Conservation (phyloP, 2,113 vertebrate species). For the Mixornis gularis region DNA sequence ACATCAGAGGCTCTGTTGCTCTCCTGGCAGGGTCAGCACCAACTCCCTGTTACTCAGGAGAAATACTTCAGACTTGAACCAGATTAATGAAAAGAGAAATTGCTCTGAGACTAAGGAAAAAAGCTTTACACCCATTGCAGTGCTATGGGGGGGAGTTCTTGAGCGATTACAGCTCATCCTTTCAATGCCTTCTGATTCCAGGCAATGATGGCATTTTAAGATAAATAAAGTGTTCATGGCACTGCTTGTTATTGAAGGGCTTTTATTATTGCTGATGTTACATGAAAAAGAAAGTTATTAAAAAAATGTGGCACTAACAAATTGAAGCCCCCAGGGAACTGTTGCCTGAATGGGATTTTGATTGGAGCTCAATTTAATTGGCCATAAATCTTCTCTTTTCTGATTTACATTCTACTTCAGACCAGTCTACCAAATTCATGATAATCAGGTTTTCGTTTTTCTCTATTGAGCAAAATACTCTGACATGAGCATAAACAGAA, state of each 20-base stretch:
- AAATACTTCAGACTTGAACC: not conserved
- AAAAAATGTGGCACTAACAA: constrained; percentile 59
- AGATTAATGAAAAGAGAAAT: constrained; percentile 22
- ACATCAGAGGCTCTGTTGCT: not conserved
- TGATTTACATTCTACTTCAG: constrained; percentile 55
- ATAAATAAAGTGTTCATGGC: constrained; percentile 16
- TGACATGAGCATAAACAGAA: constrained; percentile 42
- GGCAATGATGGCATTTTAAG: constrained; percentile 38
- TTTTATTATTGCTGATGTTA: constrained; percentile 54
- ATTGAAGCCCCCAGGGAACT: constrained; percentile 56
- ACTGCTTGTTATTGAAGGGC: constrained; percentile 27
- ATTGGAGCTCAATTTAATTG: constrained; percentile 69
- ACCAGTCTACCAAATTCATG: constrained; percentile 45
- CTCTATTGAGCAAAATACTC: constrained; percentile 29
- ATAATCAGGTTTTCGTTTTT: constrained; percentile 57
- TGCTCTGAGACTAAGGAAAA: not conserved
- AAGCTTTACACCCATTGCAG: not conserved
- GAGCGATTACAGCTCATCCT: not conserved
- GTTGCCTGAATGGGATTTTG: constrained; percentile 60
- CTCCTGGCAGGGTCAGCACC: not conserved
- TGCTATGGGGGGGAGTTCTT: not conserved
- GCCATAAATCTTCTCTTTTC: constrained; percentile 42
- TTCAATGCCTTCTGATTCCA: constrained; percentile 10
- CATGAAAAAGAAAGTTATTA: constrained; percentile 55
- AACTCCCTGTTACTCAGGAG: not conserved